Percentiles rank a stretch among this genome's conserved stretches.
These are phyloP conservation scores for Patella caerulea DNA, from an alignment of 2,888 invertebrate species.

Conservation along the genomic window DNA sequence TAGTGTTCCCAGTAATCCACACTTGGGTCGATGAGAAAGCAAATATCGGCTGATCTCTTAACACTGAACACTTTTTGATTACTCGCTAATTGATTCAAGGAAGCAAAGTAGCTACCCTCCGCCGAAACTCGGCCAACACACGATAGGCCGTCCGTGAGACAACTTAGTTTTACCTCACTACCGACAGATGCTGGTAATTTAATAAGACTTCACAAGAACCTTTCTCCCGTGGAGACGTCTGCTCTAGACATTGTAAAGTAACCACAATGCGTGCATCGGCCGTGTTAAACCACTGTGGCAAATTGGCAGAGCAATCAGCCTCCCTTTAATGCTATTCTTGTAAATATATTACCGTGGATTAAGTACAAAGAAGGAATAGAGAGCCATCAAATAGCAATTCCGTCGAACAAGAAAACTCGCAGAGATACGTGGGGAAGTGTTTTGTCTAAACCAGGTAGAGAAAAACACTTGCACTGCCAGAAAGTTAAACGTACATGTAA, in stretches of 20 bases:
- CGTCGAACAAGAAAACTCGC: no score
- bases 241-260: not conserved
- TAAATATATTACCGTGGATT: constrained; percentile 5
- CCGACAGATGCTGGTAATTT: constrained; percentile 3
- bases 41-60: not conserved
- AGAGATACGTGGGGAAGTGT: not conserved
- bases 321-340: not conserved
- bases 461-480: constrained; percentile 9
- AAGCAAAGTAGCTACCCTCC: not conserved
- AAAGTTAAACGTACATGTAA: constrained; percentile 8
- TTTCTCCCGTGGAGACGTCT: constrained; percentile 2
- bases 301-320: not conserved
- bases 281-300: constrained; percentile 1
- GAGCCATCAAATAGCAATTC: no score
- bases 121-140: not conserved
- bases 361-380: not conserved
- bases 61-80: not conserved
- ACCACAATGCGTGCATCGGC: constrained; percentile 13
- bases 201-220: constrained; percentile 10
- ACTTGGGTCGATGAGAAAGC: not conserved
- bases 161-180: constrained; percentile 6
- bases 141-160: constrained; percentile 6
- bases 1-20: no score
- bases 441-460: constrained; percentile 10
- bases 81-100: constrained; percentile 6